Evolutionary conservation across 1,140 invertebrate genomes (phyloP).

Genomic region (Danaus melanippus): DNA sequence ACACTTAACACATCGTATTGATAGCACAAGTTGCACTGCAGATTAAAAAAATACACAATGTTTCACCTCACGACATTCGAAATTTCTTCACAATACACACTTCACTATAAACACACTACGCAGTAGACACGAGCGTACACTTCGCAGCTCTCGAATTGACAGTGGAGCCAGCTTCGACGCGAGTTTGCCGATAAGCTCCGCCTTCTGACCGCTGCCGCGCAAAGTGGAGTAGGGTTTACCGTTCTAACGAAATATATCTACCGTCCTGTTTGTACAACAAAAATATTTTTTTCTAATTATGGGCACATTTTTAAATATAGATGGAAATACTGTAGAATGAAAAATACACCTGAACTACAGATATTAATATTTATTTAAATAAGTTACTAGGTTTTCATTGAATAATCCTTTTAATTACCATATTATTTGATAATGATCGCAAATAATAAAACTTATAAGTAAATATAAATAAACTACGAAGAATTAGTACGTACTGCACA

Average conservation of each 20-base stretch:
- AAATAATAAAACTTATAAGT: too few species aligned
- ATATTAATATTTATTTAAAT: too few species aligned
- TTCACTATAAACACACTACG: constrained; percentile 71
- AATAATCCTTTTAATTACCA: too few species aligned
- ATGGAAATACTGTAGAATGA: too few species aligned
- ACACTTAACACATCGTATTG: constrained; percentile 52
- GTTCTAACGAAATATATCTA: constrained; percentile 11
- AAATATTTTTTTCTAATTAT: too few species aligned
- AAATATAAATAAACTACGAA: too few species aligned
- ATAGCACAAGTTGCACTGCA: constrained; percentile 57
- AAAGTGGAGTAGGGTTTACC: constrained; percentile 64
- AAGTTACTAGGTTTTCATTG: too few species aligned
- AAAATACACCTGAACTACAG: too few species aligned
- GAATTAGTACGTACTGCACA: too few species aligned
- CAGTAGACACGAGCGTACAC: constrained; percentile 70
- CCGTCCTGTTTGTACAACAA: too few species aligned
- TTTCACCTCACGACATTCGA: constrained; percentile 69
- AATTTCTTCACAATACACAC: constrained; percentile 68
- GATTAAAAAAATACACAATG: constrained; percentile 57
- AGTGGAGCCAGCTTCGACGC: constrained; percentile 68
- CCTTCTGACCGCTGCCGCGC: constrained; percentile 71
- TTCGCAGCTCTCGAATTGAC: constrained; percentile 71
- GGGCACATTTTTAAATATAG: too few species aligned
- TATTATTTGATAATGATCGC: too few species aligned
- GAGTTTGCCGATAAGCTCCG: constrained; percentile 71